Conservation (phyloP, 2,113 vertebrate genomes). For the Tenebrosternarchus preto region DNA sequence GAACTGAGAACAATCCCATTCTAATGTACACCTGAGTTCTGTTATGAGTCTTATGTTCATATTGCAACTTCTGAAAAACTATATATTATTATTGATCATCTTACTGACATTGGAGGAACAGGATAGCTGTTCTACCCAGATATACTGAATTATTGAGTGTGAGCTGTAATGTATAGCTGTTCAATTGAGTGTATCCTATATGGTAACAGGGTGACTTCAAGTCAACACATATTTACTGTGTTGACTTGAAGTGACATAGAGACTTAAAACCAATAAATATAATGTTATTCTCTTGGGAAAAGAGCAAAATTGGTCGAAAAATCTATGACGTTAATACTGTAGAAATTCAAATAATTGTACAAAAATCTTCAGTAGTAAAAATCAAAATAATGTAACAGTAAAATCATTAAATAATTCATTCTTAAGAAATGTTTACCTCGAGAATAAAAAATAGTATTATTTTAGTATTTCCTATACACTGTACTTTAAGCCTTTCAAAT, state of each 20-base stretch:
- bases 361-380: neutral
- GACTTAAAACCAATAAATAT: neutral
- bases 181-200: neutral
- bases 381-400: neutral
- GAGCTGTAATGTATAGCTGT: neutral
- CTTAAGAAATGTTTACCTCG: neutral
- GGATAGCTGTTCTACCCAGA: neutral
- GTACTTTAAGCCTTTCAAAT: neutral
- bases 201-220: neutral
- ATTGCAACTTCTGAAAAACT: neutral
- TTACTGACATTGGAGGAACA: neutral
- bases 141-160: neutral
- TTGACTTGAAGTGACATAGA: constrained; percentile 3
- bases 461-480: neutral
- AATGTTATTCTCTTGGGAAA: neutral
- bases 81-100: constrained; percentile 17
- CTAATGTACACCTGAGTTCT: constrained; percentile 6
- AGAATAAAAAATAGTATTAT: neutral
- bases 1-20: neutral
- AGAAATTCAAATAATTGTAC: neutral
- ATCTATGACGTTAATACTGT: neutral
- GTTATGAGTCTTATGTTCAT: neutral
- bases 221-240: neutral
- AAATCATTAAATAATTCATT: neutral
- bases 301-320: neutral